Base-by-base conservation (phyloP, 1,140 invertebrate species). In the Drosophila ficusphila region DNA sequence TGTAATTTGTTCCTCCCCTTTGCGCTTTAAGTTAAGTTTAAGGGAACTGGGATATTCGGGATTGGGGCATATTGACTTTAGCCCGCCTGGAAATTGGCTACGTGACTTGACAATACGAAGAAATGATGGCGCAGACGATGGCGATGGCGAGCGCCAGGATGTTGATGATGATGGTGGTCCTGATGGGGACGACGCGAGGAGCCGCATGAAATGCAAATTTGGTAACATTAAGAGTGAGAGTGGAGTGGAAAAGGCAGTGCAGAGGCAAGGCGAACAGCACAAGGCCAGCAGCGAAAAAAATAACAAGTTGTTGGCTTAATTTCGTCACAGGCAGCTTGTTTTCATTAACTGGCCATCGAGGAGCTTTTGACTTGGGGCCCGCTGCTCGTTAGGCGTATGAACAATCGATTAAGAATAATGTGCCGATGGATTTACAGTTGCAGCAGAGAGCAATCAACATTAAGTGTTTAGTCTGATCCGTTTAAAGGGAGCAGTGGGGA, bases 161-260 rank as follows among this genome's bases (percentile, higher is more conserved):
- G 53, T 53, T 58, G 76, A 85, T 54, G 74, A 73, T 47, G 51
- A 38, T 27, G 56, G 23, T 44, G 46, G 19, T 16, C 25, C 41
- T 47, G 69, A 42, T 34, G 68, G 57, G 42, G 51, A 68, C 36
- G 44, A 52, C 41, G 69, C 23, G 27, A 67, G 52, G 57, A 74
- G 77, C 61, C 82, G 64, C 72, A 88, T 88, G 77, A 86, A 86
- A 86, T 86, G 81, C 81, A 86, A 86, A 86, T 86, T 88, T 42
- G 82, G 64, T 57, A 74, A 70, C 82, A 88, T 88, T 86, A 88
- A 77, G 62, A 53, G 56, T 29, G 39, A 14, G 33, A 38, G 14
- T 54, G 39, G 36, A n/a, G 41, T n/a, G 33, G 33, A 14, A 38
- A 18, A 16, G 19, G 34, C 18, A 7, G 41, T 31, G 33, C 39